Evolutionary conservation across 2,113 vertebrate genomes (phyloP).

Genomic region (Acinonyx jubatus): DNA sequence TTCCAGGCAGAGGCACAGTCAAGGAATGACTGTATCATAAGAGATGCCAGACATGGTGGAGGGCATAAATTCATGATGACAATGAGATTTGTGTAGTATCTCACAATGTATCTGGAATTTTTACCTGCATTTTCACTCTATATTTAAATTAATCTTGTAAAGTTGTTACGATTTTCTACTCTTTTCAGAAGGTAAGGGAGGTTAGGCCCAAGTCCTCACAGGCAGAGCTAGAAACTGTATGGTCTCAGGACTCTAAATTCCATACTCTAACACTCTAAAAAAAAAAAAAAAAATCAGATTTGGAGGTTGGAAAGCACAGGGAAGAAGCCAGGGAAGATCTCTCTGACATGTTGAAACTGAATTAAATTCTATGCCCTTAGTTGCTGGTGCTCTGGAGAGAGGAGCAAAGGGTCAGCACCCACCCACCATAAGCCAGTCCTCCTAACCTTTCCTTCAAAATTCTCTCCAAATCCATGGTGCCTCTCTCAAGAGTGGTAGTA

Average conservation of each 20-base stretch:
- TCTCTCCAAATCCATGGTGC: neutral
- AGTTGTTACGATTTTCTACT: neutral
- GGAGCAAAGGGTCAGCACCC: neutral
- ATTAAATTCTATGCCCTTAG: neutral
- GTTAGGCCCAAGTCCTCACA: neutral
- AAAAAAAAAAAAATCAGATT: neutral
- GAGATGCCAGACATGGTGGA: neutral
- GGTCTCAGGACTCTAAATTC: neutral
- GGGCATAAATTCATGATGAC: neutral
- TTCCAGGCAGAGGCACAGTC: neutral
- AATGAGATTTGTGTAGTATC: neutral
- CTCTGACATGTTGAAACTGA: neutral
- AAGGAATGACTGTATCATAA: neutral
- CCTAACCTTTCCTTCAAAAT: neutral
- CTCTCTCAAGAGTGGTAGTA: neutral
- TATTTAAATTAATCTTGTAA: neutral
- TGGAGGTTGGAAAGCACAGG: neutral
- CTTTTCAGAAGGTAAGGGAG: neutral
- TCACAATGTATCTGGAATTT: neutral
- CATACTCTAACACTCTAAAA: neutral
- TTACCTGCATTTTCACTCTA: neutral
- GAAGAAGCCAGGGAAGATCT: neutral
- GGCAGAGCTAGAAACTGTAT: neutral
- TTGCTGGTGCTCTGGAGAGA: neutral
- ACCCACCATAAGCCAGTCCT: neutral